phyloP scores from a whole-genome alignment of 2,888 invertebrate genomes.

The Acronicta leporina region DNA sequence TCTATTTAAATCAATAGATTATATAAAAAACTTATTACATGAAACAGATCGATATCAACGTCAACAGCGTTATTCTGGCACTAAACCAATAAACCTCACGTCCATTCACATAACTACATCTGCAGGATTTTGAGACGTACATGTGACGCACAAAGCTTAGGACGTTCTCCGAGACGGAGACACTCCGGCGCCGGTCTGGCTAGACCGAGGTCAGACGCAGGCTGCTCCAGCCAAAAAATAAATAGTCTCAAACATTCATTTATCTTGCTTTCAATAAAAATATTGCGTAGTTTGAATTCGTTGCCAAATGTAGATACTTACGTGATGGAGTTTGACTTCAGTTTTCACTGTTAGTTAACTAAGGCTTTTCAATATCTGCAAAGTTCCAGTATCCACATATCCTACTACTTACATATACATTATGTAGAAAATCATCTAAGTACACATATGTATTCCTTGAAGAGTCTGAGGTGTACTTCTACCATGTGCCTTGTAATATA shows the following conservation, averaged over 20 bases:
- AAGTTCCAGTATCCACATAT: too few relatives aligned
- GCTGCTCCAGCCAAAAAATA: constrained; percentile 62
- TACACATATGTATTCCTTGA: too few relatives aligned
- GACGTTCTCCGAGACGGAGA: constrained; percentile 54
- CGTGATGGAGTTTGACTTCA: not conserved
- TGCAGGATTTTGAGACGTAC: constrained; percentile 34
- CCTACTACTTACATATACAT: too few relatives aligned
- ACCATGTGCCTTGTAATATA: too few relatives aligned
- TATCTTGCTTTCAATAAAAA: constrained; percentile 55
- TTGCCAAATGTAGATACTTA: constrained; percentile 51
- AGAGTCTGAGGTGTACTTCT: too few relatives aligned
- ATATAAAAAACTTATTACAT: too few relatives aligned
- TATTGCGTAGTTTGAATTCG: constrained; percentile 35
- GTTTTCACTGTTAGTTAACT: too few relatives aligned
- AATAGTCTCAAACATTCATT: constrained; percentile 44
- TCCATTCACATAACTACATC: constrained; percentile 39
- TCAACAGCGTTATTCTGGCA: not conserved
- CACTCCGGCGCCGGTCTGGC: constrained; percentile 73
- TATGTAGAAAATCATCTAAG: too few relatives aligned
- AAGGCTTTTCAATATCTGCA: too few relatives aligned
- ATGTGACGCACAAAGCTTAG: constrained; percentile 47
- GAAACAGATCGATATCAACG: not conserved
- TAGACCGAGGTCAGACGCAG: constrained; percentile 76
- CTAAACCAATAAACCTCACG: constrained; percentile 26
- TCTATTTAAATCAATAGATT: too few relatives aligned